Base-by-base conservation (phyloP, 2,888 invertebrate genomes). In the Nomada lathburiana region DNA sequence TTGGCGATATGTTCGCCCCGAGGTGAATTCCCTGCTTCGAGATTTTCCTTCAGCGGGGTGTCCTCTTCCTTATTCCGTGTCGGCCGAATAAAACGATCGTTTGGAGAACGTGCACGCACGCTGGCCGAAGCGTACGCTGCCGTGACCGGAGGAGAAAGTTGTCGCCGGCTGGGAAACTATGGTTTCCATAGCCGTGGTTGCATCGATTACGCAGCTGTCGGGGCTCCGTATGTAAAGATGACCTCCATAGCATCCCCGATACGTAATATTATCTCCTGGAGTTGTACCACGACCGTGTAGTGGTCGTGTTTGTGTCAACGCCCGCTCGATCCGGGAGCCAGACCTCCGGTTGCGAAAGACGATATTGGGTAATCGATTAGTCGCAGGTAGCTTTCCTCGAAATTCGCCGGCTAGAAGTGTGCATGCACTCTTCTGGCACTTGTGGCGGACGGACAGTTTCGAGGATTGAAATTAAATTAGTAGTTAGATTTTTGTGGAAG, bases 321-420 rank as follows among this genome's bases (percentile, higher is more conserved):
- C 84, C 86, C 77, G 62, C 65, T 52, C 53, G 47, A 44, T 44
- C 50, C 42, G 55, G 68, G 53, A 63, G 29, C 72, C 52, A 71
- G 69, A 76, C 74, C 55, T 63, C 70, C 73, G 70, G 72, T 83
- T 73, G 86, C 76, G 85, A 87, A 88, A 88, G 80, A 75, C 74
- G 85, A 85, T 88, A 83, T 88, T 88, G 77, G 76, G 67, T 83
- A 88, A 88, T 88, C 88, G 85, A 85, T 88, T 80, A 73, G 73
- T 62, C 76, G 57, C 44, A 47, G 64, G 64, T 44, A n/a, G 60
- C 11, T 36, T 36, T 36, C 68, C 62, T 53, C 60, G 64, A 80
- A 63, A 44, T 76, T 82, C 36, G 36, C 59, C 26, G 50, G 59
- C 59, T 47, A 60, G 53, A 50, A 65, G 59, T 60, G 10, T 47